Percentiles rank a stretch among this genome's conserved stretches.
These are phyloP conservation scores for Rhadinocentrus ornatus DNA, from an alignment of 2,797 vertebrate genomes.

Conservation along the genomic window DNA sequence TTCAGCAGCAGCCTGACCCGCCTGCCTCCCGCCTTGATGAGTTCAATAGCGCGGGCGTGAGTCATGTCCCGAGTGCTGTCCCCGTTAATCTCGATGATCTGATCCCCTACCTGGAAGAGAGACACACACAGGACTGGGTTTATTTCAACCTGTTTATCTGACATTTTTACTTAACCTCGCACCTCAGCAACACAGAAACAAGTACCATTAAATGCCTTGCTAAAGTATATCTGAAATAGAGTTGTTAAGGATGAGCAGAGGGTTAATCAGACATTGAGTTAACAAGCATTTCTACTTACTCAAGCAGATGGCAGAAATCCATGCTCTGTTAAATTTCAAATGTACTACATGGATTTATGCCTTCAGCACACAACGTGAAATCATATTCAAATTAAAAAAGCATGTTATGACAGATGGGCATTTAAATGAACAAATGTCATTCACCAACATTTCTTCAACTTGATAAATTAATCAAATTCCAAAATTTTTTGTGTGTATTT, in stretches of 20 bases:
- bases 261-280: slow-evolving; percentile 19
- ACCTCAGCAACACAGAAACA: slow-evolving; percentile 30
- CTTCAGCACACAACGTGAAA: not conserved
- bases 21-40: slow-evolving; percentile 97
- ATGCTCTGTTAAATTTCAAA: slow-evolving; percentile 7
- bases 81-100: slow-evolving; percentile 99
- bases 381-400: slow-evolving; percentile 9
- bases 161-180: slow-evolving; percentile 22
- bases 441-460: not conserved
- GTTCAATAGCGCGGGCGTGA: slow-evolving; percentile 96
- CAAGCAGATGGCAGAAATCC: slow-evolving; percentile 14
- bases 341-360: not conserved
- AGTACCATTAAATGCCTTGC: slow-evolving; percentile 32
- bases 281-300: slow-evolving; percentile 16
- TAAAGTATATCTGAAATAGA: slow-evolving; percentile 29
- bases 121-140: slow-evolving; percentile 28
- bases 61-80: slow-evolving; percentile 99
- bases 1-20: slow-evolving; percentile 95
- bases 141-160: slow-evolving; percentile 34
- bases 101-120: slow-evolving; percentile 93
- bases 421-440: slow-evolving; percentile 4
- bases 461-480: not conserved
- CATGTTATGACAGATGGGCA: not conserved
- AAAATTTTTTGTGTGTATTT: not conserved
- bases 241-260: slow-evolving; percentile 11